A percentile compares a stretch with the other conserved stretches of the same genome.
Evolutionary conservation across 2,888 invertebrate species (phyloP).

Genomic region (Lamellibrachia columna): DNA sequence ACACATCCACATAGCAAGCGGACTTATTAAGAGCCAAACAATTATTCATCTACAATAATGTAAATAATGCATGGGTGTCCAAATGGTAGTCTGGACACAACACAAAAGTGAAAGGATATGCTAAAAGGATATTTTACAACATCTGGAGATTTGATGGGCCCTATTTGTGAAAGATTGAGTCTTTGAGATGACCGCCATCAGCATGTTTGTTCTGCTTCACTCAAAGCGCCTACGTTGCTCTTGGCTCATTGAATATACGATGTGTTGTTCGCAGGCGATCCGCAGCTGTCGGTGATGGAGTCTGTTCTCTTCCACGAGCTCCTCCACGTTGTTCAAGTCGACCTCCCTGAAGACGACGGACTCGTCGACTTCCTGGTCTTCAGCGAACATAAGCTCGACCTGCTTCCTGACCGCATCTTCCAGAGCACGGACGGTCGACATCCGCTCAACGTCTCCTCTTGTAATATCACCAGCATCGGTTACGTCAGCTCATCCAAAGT

Average conservation of each 20-base stretch:
- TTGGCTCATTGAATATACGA: background rate
- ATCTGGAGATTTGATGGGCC: no score
- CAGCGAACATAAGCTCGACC: slow-evolving; percentile 40
- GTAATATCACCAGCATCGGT: slow-evolving; percentile 18
- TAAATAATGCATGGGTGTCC: no score
- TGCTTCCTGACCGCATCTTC: slow-evolving; percentile 42
- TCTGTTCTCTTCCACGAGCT: slow-evolving; percentile 44
- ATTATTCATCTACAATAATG: no score
- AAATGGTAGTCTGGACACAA: no score
- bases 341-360: slow-evolving; percentile 36
- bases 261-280: slow-evolving; percentile 36
- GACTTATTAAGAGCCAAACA: no score
- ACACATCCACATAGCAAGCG: no score
- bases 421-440: slow-evolving; percentile 35
- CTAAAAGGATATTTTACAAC: no score
- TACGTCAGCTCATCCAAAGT: background rate
- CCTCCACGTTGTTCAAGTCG: slow-evolving; percentile 43
- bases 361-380: slow-evolving; percentile 47
- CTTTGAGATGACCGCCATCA: no score
- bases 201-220: background rate
- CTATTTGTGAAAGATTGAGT: no score
- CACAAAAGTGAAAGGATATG: no score
- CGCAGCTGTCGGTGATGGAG: slow-evolving; percentile 47
- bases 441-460: slow-evolving; percentile 28
- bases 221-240: background rate